These are phyloP conservation scores for Semaprochilodus insignis DNA, from an alignment of 2,797 vertebrate genomes.

Conservation along the genomic window DNA sequence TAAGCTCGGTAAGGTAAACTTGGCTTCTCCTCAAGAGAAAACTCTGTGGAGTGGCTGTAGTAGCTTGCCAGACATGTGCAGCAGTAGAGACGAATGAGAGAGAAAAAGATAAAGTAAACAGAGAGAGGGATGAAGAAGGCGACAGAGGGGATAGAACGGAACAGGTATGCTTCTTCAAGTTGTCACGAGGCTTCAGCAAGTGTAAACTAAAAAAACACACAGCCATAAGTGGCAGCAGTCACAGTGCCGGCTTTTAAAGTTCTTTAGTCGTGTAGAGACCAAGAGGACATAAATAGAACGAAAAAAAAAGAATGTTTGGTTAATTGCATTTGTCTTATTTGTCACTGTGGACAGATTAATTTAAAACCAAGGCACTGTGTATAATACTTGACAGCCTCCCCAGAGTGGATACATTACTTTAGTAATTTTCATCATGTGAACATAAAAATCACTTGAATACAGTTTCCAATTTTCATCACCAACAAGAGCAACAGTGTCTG, in stretches of 20 bases:
- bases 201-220: not conserved
- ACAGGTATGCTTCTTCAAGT: not conserved
- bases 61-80: slow-evolving; percentile 48
- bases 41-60: slow-evolving; percentile 28
- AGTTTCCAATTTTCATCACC: too few species aligned
- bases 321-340: not conserved
- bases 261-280: too few species aligned
- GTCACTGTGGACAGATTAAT: not conserved
- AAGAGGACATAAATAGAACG: not conserved
- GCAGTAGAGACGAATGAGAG: slow-evolving; percentile 48
- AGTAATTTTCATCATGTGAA: too few species aligned
- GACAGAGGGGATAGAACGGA: not conserved
- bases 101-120: slow-evolving; percentile 51
- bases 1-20: slow-evolving; percentile 31
- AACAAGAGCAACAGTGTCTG: too few species aligned
- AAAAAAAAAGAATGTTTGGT: not conserved
- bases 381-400: too few species aligned
- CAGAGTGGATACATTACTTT: too few species aligned
- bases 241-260: too few species aligned
- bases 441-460: too few species aligned
- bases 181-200: not conserved
- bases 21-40: slow-evolving; percentile 21
- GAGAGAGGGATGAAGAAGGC: slow-evolving; percentile 14
- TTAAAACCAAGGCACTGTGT: not conserved
- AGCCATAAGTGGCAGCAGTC: not conserved